Conservation (phyloP, 1,140 invertebrate genomes). For the Lycorma delicatula region DNA sequence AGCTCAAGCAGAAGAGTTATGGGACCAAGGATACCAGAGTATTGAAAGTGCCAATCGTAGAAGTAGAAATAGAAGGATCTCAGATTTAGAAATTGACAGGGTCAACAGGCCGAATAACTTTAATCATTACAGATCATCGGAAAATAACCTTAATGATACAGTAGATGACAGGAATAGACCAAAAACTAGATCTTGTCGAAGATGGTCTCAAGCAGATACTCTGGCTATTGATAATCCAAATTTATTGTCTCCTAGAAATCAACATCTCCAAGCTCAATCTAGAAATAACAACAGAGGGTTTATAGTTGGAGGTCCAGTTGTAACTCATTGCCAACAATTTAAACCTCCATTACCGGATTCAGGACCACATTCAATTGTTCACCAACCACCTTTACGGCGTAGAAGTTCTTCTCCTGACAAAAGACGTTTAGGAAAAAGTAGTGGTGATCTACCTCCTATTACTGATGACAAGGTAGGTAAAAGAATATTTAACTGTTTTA, state of each 20-base stretch:
- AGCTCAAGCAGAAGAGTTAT: constrained; percentile 9
- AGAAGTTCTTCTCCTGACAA: not conserved
- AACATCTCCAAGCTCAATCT: not conserved
- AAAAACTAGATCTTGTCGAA: constrained; percentile 26
- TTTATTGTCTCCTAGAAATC: not conserved
- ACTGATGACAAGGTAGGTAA: constrained; percentile 40
- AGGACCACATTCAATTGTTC: not conserved
- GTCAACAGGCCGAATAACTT: not conserved
- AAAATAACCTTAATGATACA: not conserved
- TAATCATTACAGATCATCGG: too few species aligned
- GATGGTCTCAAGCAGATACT: constrained; percentile 29
- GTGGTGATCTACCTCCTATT: not conserved
- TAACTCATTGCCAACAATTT: not conserved
- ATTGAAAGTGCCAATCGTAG: constrained; percentile 19
- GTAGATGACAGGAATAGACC: constrained; percentile 20
- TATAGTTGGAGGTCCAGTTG: constrained; percentile 11
- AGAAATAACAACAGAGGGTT: constrained; percentile 7
- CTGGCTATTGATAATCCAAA: constrained; percentile 28
- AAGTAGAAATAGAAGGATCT: not conserved
- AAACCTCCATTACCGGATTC: not conserved
- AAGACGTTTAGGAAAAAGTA: not conserved
- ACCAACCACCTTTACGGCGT: not conserved
- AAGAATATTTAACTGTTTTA: constrained; percentile 42
- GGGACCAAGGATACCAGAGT: constrained; percentile 28
- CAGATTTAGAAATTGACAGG: not conserved